Percentiles rank a stretch among this genome's conserved stretches.
These are phyloP conservation scores for Pherbina coryleti DNA, from an alignment of 2,888 invertebrate species.

Conservation along the genomic window DNA sequence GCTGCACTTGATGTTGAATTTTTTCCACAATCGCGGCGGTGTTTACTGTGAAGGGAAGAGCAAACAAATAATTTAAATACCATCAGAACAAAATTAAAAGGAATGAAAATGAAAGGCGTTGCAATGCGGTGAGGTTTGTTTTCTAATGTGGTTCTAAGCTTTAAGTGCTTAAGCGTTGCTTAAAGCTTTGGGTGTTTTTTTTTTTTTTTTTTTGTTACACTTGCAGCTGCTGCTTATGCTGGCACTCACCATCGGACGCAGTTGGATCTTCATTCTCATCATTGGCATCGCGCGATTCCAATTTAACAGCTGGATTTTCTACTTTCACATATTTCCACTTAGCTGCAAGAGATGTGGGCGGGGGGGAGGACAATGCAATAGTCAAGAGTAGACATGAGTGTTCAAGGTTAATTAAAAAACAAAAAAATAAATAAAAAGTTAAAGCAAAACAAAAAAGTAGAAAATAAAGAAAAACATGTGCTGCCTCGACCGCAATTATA, in stretches of 20 bases:
- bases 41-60: constrained; percentile 43
- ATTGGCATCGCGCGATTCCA: constrained; percentile 26
- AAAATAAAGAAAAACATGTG: constrained; percentile 1
- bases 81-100: not conserved
- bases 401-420: not conserved
- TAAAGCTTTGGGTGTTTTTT: not conserved
- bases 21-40: constrained; percentile 54
- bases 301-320: constrained; percentile 39
- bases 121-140: not conserved
- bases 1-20: constrained; percentile 54
- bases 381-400: not conserved
- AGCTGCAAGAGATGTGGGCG: constrained; percentile 29
- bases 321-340: constrained; percentile 50
- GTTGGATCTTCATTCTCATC: constrained; percentile 1
- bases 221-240: not conserved
- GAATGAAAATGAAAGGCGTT: not conserved
- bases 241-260: constrained; percentile 17
- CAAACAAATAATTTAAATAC: not conserved
- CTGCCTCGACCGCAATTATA: not conserved
- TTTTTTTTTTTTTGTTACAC: not conserved
- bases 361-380: not conserved
- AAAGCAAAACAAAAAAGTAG: constrained; percentile 8
- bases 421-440: not conserved
- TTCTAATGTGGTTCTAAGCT: no score
- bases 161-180: not conserved